These are phyloP conservation scores for Pherbina coryleti DNA, from an alignment of 2,888 invertebrate genomes.

Conservation along the genomic window DNA sequence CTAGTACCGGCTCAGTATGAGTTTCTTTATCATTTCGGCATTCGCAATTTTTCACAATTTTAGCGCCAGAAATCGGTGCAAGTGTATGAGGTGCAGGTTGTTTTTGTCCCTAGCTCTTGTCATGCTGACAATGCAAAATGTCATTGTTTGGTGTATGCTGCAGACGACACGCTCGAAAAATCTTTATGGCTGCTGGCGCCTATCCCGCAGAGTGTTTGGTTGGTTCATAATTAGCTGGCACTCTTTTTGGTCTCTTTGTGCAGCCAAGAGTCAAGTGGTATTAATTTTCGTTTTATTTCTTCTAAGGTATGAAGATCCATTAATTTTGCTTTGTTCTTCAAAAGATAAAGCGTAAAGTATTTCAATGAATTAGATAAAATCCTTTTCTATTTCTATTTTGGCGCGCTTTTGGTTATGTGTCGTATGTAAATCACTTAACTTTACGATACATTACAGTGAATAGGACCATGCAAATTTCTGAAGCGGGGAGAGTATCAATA, in stretches of 20 bases:
- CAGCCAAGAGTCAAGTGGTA: background rate
- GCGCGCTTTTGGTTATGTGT: background rate
- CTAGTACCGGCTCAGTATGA: background rate
- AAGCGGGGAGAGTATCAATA: background rate
- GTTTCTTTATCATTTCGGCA: background rate
- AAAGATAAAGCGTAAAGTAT: background rate
- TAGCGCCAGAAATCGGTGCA: background rate
- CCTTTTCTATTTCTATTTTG: background rate
- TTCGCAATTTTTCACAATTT: slow-evolving; percentile 33
- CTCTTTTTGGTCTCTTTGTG: background rate
- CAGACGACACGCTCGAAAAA: slow-evolving; percentile 40
- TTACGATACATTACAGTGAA: too few relatives aligned
- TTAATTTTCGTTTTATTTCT: background rate
- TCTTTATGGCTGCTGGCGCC: slow-evolving; percentile 45
- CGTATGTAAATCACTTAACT: too few relatives aligned
- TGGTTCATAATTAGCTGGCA: slow-evolving; percentile 40
- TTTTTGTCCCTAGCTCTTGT: background rate
- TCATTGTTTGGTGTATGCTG: background rate
- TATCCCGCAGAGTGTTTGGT: slow-evolving; percentile 44
- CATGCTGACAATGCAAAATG: slow-evolving; percentile 35
- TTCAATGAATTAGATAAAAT: background rate
- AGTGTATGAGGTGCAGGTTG: background rate
- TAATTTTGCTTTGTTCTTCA: background rate
- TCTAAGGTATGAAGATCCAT: background rate
- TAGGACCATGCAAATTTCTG: too few relatives aligned